Evolutionary conservation across 2,888 invertebrate species (phyloP).

Genomic region (Elysia crispata): DNA sequence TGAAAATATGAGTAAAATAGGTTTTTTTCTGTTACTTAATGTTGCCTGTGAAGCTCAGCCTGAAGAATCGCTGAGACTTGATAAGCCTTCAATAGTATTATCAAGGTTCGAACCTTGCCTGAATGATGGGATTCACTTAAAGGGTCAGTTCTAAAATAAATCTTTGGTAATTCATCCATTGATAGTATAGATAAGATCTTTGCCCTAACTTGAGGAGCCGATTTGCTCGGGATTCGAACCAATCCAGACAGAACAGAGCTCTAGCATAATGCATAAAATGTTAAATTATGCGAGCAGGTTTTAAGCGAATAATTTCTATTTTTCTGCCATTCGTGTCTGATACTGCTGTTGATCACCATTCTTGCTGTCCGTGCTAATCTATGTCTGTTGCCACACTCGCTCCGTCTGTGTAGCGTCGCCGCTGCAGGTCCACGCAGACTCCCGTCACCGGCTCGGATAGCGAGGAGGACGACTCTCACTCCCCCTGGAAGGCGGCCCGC

Average conservation of each 20-base stretch:
- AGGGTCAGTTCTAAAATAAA: no score
- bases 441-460: constrained; percentile 56
- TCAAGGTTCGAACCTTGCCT: no score
- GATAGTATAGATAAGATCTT: no score
- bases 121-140: no score
- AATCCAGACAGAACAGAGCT: no score
- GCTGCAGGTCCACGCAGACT: constrained; percentile 70
- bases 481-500: constrained; percentile 48
- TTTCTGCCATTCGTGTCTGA: no score
- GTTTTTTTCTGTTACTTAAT: background rate
- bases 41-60: background rate
- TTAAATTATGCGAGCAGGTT: background rate
- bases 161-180: no score
- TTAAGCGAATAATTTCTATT: background rate
- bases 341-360: background rate
- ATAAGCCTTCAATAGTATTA: no score
- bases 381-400: background rate
- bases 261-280: no score
- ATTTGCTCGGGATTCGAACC: no score
- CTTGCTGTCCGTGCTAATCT: background rate
- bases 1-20: background rate
- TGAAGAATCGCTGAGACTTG: no score
- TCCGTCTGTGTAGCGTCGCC: constrained; percentile 53
- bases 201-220: no score
- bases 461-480: constrained; percentile 57